phyloP scores from a whole-genome alignment of 2,113 vertebrate genomes.

The Takifugu flavidus region DNA sequence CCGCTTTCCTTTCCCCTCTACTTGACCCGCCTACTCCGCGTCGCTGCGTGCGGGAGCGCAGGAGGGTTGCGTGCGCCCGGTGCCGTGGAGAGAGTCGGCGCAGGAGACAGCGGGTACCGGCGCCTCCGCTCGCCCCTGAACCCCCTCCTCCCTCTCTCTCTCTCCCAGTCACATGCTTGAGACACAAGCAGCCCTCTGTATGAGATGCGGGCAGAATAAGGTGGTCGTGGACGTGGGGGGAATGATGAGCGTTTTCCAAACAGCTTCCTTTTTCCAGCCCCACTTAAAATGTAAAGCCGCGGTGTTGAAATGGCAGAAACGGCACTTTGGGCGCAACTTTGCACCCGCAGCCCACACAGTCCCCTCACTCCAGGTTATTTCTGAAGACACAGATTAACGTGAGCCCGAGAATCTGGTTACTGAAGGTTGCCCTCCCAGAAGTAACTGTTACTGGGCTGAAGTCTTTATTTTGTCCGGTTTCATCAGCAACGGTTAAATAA shows the following conservation, averaged over 20 bases:
- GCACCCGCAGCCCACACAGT: neutral
- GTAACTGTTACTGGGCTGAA: slow-evolving; percentile 41
- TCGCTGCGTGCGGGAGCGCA: slow-evolving; percentile 44
- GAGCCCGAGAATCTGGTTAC: slow-evolving; percentile 11
- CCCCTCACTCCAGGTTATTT: slow-evolving; percentile 28
- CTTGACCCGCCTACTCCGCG: slow-evolving; percentile 71
- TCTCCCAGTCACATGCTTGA: slow-evolving; percentile 74
- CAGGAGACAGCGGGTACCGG: slow-evolving; percentile 19
- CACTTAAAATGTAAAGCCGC: slow-evolving; percentile 23
- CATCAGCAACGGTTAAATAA: slow-evolving; percentile 26
- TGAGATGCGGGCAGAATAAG: slow-evolving; percentile 51
- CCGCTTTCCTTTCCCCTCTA: slow-evolving; percentile 11
- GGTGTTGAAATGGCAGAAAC: neutral
- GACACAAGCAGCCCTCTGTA: slow-evolving; percentile 77
- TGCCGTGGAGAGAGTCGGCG: slow-evolving; percentile 38
- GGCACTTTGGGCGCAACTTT: neutral
- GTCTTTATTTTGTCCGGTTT: slow-evolving; percentile 22
- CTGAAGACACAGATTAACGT: slow-evolving; percentile 11
- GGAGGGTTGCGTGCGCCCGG: slow-evolving; percentile 41
- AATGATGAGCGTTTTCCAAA: slow-evolving; percentile 33
- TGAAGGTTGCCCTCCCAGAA: no score
- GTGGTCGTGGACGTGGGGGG: slow-evolving; percentile 52
- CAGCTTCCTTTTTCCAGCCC: neutral
- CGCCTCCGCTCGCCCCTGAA: slow-evolving; percentile 43
- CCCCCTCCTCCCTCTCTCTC: slow-evolving; percentile 34